These are phyloP conservation scores for Ursus arctos DNA, from an alignment of 2,113 vertebrate genomes.

Conservation along the genomic window DNA sequence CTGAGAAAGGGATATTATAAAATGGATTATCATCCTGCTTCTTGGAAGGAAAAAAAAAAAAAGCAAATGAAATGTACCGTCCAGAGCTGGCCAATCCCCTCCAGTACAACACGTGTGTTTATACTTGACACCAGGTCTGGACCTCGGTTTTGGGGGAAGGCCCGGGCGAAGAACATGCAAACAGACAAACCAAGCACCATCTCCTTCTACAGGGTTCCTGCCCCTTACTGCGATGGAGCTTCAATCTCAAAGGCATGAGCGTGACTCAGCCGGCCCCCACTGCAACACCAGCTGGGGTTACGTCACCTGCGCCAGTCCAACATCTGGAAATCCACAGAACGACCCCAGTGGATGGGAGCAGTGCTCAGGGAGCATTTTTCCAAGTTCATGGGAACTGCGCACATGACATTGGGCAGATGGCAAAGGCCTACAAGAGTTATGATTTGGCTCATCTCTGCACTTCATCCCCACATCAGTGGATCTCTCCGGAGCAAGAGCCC, in stretches of 20 bases:
- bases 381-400: background rate
- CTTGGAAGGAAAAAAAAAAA: background rate
- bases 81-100: too few species aligned
- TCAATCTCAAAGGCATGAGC: background rate
- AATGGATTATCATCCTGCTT: background rate
- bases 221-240: too few species aligned
- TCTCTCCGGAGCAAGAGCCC: background rate
- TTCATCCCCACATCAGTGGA: background rate
- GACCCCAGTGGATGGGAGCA: background rate
- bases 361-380: background rate
- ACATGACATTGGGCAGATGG: background rate
- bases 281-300: background rate
- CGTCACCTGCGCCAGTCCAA: background rate
- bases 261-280: background rate
- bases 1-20: background rate
- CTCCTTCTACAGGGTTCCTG: background rate
- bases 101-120: background rate
- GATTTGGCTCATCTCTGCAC: background rate
- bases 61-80: background rate
- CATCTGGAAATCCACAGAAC: slow-evolving; percentile 11
- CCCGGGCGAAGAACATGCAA: background rate
- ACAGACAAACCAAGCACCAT: background rate
- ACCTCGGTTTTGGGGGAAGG: background rate
- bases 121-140: rapidly evolving
- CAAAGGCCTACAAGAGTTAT: background rate